A percentile compares a stretch with the other conserved stretches of the same genome.
These are phyloP conservation scores for Pyrrhosoma nymphula DNA, from an alignment of 2,888 invertebrate species.

Conservation along the genomic window DNA sequence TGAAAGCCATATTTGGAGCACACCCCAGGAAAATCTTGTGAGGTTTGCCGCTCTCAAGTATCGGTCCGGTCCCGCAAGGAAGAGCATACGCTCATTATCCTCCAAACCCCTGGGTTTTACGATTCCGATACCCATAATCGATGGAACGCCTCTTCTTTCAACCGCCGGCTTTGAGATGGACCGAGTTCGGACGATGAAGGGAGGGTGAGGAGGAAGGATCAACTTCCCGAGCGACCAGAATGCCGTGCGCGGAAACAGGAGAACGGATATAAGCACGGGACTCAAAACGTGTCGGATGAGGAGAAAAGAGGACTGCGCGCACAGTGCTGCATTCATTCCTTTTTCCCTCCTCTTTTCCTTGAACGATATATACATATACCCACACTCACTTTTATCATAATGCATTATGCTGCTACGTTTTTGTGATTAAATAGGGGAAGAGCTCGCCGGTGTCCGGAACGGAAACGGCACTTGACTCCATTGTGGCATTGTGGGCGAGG, in stretches of 20 bases:
- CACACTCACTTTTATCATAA: neutral
- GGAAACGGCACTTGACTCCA: neutral
- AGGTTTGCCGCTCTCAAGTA: neutral
- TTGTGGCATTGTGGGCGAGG: neutral
- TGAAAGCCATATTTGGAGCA: neutral
- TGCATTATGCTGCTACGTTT: neutral
- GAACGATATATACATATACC: neutral
- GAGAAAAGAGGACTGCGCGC: neutral
- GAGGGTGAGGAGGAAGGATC: neutral
- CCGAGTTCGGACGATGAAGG: neutral
- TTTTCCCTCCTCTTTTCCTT: neutral
- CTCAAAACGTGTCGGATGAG: neutral
- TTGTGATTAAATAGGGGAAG: neutral
- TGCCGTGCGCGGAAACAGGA: neutral
- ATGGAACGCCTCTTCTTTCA: neutral
- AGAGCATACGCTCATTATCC: neutral
- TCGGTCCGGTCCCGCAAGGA: neutral
- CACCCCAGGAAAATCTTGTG: neutral
- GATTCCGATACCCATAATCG: neutral
- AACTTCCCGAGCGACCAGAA: neutral
- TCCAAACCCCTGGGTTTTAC: neutral
- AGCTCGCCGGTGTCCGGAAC: neutral
- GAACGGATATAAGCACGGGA: neutral
- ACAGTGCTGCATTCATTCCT: neutral
- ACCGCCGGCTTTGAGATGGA: neutral